These are phyloP conservation scores for Coregonus suidteri DNA, from an alignment of 2,797 vertebrate species.

Conservation along the genomic window DNA sequence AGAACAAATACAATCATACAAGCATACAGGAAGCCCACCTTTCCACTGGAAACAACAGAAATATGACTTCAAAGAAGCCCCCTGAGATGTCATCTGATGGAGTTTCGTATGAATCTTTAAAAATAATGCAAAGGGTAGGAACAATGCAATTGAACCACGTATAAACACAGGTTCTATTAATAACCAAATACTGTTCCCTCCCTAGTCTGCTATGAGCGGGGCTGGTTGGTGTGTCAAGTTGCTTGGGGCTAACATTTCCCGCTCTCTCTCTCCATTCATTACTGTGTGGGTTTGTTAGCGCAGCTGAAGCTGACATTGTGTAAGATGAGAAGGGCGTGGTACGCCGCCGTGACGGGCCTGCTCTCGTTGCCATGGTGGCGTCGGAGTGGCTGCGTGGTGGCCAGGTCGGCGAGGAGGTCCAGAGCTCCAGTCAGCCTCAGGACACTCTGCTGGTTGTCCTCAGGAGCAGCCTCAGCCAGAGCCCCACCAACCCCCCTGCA, in stretches of 20 bases:
- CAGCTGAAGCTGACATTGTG: conserved; percentile 93
- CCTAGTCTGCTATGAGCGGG: neutral
- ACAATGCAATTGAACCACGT: too few relatives aligned
- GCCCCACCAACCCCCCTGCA: conserved; percentile 53
- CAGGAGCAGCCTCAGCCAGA: conserved; percentile 89
- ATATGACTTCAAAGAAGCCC: too few relatives aligned
- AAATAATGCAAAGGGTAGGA: too few relatives aligned
- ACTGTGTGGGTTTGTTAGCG: conserved; percentile 80
- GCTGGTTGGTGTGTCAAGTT: conserved; percentile 30
- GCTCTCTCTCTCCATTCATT: too few relatives aligned
- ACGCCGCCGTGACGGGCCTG: conserved; percentile 51
- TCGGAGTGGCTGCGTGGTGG: conserved; percentile 57
- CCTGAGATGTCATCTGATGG: too few relatives aligned
- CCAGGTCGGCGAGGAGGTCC: conserved; percentile 86
- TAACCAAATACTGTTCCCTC: too few relatives aligned
- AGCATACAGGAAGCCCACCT: too few relatives aligned
- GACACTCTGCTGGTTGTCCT: conserved; percentile 92
- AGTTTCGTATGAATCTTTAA: too few relatives aligned
- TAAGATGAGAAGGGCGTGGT: conserved; percentile 80
- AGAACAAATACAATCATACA: too few relatives aligned
- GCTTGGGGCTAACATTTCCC: conserved; percentile 85
- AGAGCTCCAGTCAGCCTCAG: conserved; percentile 84
- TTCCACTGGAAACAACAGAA: too few relatives aligned
- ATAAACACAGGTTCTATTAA: too few relatives aligned
- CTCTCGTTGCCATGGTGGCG: conserved; percentile 25